Base-by-base conservation (phyloP, 2,888 invertebrate genomes). In the Orthosia incerta region DNA sequence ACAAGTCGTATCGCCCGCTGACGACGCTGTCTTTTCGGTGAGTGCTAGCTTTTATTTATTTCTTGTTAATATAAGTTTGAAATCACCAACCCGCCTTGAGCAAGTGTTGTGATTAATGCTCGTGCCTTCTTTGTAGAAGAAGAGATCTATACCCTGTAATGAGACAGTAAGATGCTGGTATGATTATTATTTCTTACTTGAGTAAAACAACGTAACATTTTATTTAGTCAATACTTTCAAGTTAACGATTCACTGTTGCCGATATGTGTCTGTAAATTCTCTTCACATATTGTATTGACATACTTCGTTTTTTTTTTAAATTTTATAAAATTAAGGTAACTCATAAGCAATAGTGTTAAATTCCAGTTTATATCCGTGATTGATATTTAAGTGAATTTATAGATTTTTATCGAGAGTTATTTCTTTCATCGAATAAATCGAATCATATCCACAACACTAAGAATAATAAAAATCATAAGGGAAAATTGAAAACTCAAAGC, bases 1-100 rank as follows among this genome's bases (percentile, higher is more conserved):
- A 98, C 95, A 98, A 98, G 96, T 98, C 98, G 68, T 98, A 98
- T 93, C 97, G 98, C 86, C 98, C 99, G 56, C 95, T 99, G 83
- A 98, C 98, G 20, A 97, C 98, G 64, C 96, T 98, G 67, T 97
- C 98, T 13, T 99, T 99, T 96, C 97, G 98, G 98, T 98, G 94
- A 97, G 97, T 95, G 57, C 16, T 74, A 50, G 13, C 4, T 76
- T 79, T 70, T 53, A n/a, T 56, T 69, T 7, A 3, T 50, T 26
- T 61, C 4, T 39, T 9, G 9, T 39, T 9, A 39, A 39, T 39
- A 9, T 39, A 39, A 39, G 1, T 39, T 39, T 39, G 39, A 39
- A 39, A 39, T 39, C 39, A 39, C 9, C 31, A 31, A 7, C 31
- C 39, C 39, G 39, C 9, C 39, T 39, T 39, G 7, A 39, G 39